Evolutionary conservation across 1,140 invertebrate species (phyloP).

Genomic region (Hylaeus anthracinus): DNA sequence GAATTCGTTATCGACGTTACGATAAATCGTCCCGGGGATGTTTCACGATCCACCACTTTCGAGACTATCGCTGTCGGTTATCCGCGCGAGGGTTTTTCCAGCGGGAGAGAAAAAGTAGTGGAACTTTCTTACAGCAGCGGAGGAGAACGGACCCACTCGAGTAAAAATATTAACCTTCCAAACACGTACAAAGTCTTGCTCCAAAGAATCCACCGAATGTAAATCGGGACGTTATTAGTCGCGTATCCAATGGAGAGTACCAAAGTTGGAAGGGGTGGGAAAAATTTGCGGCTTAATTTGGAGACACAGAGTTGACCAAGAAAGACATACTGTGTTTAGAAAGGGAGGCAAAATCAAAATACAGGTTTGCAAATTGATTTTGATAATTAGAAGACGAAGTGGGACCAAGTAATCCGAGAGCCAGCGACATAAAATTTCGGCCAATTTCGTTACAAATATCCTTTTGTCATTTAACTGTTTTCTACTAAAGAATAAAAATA

Average conservation of each 20-base stretch:
- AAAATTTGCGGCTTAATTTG: neutral
- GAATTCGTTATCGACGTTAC: constrained; percentile 30
- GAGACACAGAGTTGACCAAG: too few relatives aligned
- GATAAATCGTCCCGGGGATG: constrained; percentile 23
- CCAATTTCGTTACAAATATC: too few relatives aligned
- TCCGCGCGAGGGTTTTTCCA: neutral
- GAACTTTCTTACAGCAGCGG: neutral
- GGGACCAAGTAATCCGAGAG: too few relatives aligned
- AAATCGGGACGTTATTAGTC: neutral
- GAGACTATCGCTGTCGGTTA: neutral
- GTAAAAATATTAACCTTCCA: neutral
- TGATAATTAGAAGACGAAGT: too few relatives aligned
- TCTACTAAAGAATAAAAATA: too few relatives aligned
- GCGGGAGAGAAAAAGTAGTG: neutral
- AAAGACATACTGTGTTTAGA: too few relatives aligned
- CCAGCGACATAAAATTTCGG: too few relatives aligned
- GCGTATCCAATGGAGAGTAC: neutral
- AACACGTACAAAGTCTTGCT: neutral
- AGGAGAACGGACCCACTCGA: neutral
- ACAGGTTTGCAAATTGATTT: too few relatives aligned
- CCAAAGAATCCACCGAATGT: neutral
- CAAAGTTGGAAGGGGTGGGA: neutral
- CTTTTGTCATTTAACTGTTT: too few relatives aligned
- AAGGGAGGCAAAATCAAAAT: too few relatives aligned
- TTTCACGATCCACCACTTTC: neutral